Evolutionary conservation across 2,888 invertebrate genomes (phyloP), one percentile per base, ranked within the genome.

Genomic region (Stegana nigrithorax): DNA sequence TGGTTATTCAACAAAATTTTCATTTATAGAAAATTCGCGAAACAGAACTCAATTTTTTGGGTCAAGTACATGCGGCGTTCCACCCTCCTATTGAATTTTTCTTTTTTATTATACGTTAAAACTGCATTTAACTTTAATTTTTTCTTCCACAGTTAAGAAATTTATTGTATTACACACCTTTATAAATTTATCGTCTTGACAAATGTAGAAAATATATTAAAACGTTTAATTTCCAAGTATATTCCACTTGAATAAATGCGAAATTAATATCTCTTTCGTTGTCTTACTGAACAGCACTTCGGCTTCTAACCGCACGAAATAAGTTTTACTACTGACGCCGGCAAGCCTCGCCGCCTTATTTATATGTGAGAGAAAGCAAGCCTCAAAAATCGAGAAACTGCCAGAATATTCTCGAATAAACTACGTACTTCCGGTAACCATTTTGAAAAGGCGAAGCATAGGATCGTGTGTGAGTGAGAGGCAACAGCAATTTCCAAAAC

Each of bases 351-450:
- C 58, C 26, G 29, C 60, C 36, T 69, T 44, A 57, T 65, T 70
- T 80, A 74, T 83, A 82, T 84, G 82, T 68, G 61, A 59, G 39
- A 60, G 64, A 67, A 56, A 67, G 63, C 60, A 51, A 25, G 10
- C 26, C 12, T 66, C 68, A 70, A 72, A 32, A 59, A 67, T 72
- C 75, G 65, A 66, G 84, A 83, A 67, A 26, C 47, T 68, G 72
- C 84, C 65, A 68, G 83, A 82, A 67, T 60, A 39, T 80, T 83
- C 84, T 78, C 64, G 82, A 74, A 65, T 1, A 47, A 67, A 79
- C 78, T 69, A 74, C 70, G 12, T 45, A 47, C 67, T 73, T 47
- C 47, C 47, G 47, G 25, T 23, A 25, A 25, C 25, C 47, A 47
- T 47, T 21, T 42, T n/a, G n/a, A n/a, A n/a, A n/a, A n/a, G n/a